A percentile compares a stretch with the other conserved stretches of the same genome.
phyloP scores from a whole-genome alignment of 2,797 vertebrate genomes.

The Peromyscus nudipes region DNA sequence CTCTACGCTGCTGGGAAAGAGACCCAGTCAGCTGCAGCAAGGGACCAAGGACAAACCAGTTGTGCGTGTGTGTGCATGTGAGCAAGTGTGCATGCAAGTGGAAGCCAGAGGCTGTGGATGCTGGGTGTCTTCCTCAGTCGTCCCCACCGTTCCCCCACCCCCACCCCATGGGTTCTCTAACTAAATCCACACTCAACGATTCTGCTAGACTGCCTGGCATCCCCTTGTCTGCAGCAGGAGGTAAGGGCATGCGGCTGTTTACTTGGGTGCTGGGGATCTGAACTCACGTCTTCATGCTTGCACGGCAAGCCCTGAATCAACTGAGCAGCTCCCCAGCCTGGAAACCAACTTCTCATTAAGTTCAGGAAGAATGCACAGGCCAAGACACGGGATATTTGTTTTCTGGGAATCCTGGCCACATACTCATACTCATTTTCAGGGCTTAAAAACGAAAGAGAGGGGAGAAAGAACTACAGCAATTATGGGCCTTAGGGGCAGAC shows the following conservation, averaged over 20 bases:
- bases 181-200: not conserved
- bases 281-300: not conserved
- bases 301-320: no score
- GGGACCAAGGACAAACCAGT: not conserved
- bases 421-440: not conserved
- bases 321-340: not conserved
- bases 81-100: not conserved
- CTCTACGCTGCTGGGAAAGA: not conserved
- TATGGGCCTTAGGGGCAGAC: not conserved
- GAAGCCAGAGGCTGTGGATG: no score
- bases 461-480: not conserved
- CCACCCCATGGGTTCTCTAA: not conserved
- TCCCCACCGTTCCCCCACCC: no score
- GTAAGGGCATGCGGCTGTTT: not conserved
- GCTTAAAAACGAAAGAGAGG: not conserved
- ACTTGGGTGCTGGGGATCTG: no score
- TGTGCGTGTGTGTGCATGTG: not conserved
- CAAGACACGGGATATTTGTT: not conserved
- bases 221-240: not conserved
- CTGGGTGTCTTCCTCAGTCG: not conserved
- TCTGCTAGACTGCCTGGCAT: not conserved
- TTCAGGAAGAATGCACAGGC: not conserved
- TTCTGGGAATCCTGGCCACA: not conserved
- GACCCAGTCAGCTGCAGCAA: not conserved
- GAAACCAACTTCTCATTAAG: not conserved